Percentiles rank a stretch among this genome's conserved stretches.
These are phyloP conservation scores for Ganaspis sp. DNA, from an alignment of 1,140 invertebrate genomes.

Conservation along the genomic window DNA sequence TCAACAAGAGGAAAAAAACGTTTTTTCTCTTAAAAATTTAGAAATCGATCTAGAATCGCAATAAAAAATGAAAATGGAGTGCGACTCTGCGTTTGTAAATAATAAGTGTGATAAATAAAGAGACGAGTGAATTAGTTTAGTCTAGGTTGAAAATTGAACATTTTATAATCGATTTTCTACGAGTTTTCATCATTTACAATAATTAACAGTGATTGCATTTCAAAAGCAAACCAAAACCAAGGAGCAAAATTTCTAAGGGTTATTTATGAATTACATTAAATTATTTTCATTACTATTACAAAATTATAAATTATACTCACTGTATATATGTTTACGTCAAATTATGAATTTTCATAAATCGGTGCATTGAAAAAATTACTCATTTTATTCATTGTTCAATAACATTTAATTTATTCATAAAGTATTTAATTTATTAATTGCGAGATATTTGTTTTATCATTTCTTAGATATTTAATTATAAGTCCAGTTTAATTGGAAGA, in stretches of 20 bases:
- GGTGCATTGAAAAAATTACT: not conserved
- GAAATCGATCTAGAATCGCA: not conserved
- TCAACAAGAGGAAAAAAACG: not conserved
- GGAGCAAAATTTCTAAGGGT: too few relatives aligned
- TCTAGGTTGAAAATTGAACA: slow-evolving; percentile 14
- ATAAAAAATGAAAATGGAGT: not conserved
- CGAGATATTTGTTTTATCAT: too few relatives aligned
- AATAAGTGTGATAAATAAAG: slow-evolving; percentile 23
- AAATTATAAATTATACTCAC: too few relatives aligned
- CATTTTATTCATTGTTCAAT: too few relatives aligned
- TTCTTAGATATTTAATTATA: too few relatives aligned
- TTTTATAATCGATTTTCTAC: slow-evolving; percentile 46
- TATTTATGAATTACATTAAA: too few relatives aligned
- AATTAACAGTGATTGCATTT: not conserved
- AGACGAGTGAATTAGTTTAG: slow-evolving; percentile 36
- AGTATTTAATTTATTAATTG: too few relatives aligned
- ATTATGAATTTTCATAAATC: not conserved
- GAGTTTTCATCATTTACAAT: slow-evolving; percentile 24
- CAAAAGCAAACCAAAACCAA: not conserved
- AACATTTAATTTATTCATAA: not conserved
- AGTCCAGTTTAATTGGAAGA: too few relatives aligned
- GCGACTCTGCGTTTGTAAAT: slow-evolving; percentile 9
- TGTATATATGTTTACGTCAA: not conserved
- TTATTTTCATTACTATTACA: too few relatives aligned
- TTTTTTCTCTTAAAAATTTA: not conserved